Conservation (phyloP, 2,113 vertebrate species). For the Lophura nycthemera region DNA sequence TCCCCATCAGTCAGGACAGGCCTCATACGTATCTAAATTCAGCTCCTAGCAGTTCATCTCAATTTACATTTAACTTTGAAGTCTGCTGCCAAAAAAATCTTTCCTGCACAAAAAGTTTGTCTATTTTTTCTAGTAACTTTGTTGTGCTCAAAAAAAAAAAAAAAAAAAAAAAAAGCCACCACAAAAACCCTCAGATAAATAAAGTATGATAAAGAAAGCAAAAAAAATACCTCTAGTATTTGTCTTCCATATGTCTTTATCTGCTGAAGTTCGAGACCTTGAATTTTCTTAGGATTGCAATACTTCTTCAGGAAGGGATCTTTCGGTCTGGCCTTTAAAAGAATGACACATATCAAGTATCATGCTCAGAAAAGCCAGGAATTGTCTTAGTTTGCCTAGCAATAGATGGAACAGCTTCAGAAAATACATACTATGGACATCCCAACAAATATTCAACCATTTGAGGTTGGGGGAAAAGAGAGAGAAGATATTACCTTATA, state of each 20-base stretch:
- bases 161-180: background rate
- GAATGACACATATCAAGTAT: background rate
- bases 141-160: background rate
- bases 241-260: slow-evolving; percentile 92
- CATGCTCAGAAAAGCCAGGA: background rate
- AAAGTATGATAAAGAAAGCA: background rate
- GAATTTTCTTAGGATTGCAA: slow-evolving; percentile 93
- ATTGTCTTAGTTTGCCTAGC: background rate
- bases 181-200: background rate
- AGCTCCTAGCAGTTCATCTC: background rate
- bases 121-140: background rate
- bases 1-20: background rate
- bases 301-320: slow-evolving; percentile 96
- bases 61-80: slow-evolving; percentile 20
- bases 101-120: background rate
- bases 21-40: background rate
- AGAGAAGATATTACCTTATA: slow-evolving; percentile 86
- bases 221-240: slow-evolving; percentile 89
- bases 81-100: background rate
- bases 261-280: slow-evolving; percentile 91
- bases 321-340: slow-evolving; percentile 90
- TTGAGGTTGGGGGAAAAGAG: background rate
- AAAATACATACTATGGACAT: background rate
- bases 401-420: background rate
- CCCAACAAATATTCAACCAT: background rate